Conservation (phyloP, 2,888 invertebrate genomes). For the Andrena dorsata region DNA sequence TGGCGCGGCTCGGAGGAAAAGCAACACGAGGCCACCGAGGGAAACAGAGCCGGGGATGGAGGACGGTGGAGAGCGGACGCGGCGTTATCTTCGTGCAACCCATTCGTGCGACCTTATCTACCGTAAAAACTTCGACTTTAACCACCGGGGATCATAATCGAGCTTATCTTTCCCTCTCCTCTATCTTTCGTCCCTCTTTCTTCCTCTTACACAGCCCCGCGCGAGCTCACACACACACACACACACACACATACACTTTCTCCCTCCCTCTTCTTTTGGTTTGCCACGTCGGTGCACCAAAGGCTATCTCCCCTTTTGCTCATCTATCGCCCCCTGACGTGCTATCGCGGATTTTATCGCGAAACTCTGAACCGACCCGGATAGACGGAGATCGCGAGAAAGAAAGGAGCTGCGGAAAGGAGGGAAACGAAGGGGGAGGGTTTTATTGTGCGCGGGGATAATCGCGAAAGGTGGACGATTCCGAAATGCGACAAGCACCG, state of each 20-base stretch:
- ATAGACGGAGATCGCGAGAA: conserved; percentile 67
- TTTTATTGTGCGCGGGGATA: conserved; percentile 25
- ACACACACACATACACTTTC: conserved; percentile 26
- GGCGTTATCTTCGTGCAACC: conserved; percentile 73
- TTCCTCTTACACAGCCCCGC: conserved; percentile 26
- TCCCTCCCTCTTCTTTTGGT: conserved; percentile 34
- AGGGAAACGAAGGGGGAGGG: conserved; percentile 6
- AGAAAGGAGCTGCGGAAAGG: conserved; percentile 55
- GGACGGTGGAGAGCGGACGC: conserved; percentile 54
- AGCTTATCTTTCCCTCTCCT: conserved; percentile 72
- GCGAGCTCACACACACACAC: too few species aligned
- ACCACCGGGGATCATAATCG: conserved; percentile 84
- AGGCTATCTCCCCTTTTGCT: conserved; percentile 73
- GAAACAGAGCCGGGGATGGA: conserved; percentile 40
- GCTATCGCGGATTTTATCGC: conserved; percentile 75
- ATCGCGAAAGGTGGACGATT: background rate
- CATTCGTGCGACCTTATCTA: conserved; percentile 79
- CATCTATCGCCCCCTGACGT: conserved; percentile 70
- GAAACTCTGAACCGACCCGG: conserved; percentile 75
- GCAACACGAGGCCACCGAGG: conserved; percentile 18
- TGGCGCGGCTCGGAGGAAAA: conserved; percentile 46
- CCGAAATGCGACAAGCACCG: background rate
- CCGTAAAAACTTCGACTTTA: conserved; percentile 83
- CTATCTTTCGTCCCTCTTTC: conserved; percentile 27
- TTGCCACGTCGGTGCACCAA: conserved; percentile 68